A percentile compares a stretch with the other conserved stretches of the same genome.
Evolutionary conservation across 92 coral and sea anemone species (phyloP).

Genomic region (Metridium senile): DNA sequence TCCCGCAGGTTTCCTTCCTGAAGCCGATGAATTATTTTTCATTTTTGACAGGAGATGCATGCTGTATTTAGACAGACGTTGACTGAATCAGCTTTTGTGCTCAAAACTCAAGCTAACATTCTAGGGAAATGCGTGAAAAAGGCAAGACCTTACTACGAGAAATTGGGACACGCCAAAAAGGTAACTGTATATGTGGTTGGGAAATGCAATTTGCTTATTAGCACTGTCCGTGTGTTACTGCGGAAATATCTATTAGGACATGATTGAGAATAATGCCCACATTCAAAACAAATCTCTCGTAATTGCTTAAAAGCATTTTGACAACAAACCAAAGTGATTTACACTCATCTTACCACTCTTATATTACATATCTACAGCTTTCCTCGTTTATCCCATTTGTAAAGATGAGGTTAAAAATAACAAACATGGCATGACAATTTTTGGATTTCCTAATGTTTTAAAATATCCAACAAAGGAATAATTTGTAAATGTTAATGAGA

Average conservation of each 20-base stretch:
- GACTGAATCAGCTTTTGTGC: slow-evolving; percentile 91
- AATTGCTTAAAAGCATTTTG: background rate
- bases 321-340: background rate
- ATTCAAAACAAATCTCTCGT: background rate
- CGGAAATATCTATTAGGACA: background rate
- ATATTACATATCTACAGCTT: too few species aligned
- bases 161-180: slow-evolving; percentile 77
- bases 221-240: background rate
- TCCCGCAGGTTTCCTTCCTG: background rate
- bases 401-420: too few species aligned
- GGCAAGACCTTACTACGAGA: slow-evolving; percentile 91
- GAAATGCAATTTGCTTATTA: background rate
- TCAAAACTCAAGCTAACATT: slow-evolving; percentile 77
- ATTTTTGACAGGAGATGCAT: slow-evolving; percentile 77
- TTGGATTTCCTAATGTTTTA: too few species aligned
- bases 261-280: background rate
- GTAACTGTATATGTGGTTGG: slow-evolving; percentile 39
- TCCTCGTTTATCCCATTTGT: too few species aligned
- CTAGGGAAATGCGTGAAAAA: slow-evolving; percentile 84
- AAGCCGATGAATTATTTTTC: background rate
- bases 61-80: slow-evolving; percentile 85
- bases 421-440: too few species aligned
- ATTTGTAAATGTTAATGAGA: too few species aligned
- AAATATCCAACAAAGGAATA: too few species aligned
- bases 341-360: background rate